Conservation (phyloP, 2,113 vertebrate genomes). For the Aegypius monachus region DNA sequence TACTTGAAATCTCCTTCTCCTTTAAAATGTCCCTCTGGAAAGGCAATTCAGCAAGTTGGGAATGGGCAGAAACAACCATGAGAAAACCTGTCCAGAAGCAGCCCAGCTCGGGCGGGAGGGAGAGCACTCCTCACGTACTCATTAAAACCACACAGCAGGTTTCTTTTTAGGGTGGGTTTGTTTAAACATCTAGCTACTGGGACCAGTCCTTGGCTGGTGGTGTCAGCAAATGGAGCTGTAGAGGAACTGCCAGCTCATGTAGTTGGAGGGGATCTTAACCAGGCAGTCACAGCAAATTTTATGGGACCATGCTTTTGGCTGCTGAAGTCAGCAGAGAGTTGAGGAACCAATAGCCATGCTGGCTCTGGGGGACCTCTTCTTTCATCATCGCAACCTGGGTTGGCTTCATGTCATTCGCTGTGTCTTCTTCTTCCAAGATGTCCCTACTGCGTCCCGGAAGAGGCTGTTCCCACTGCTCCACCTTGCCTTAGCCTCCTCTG, state of each 20-base stretch:
- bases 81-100: background rate
- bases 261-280: background rate
- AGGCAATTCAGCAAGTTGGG: constrained; percentile 26
- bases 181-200: background rate
- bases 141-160: background rate
- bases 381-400: background rate
- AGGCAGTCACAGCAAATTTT: background rate
- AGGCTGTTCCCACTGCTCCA: background rate
- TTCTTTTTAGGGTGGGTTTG: background rate
- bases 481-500: background rate
- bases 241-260: background rate
- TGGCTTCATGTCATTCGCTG: background rate
- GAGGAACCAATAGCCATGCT: rapidly evolving
- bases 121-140: rapidly evolving
- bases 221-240: background rate
- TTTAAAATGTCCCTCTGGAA: constrained; percentile 72
- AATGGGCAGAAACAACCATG: background rate
- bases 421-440: background rate
- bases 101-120: background rate
- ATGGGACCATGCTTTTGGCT: rapidly evolving
- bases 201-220: background rate
- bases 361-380: background rate
- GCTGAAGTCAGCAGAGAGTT: background rate
- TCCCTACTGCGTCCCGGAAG: background rate
- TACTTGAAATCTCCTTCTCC: constrained; percentile 71